phyloP scores from a whole-genome alignment of 2,113 vertebrate genomes.

The Eulemur macaco region DNA sequence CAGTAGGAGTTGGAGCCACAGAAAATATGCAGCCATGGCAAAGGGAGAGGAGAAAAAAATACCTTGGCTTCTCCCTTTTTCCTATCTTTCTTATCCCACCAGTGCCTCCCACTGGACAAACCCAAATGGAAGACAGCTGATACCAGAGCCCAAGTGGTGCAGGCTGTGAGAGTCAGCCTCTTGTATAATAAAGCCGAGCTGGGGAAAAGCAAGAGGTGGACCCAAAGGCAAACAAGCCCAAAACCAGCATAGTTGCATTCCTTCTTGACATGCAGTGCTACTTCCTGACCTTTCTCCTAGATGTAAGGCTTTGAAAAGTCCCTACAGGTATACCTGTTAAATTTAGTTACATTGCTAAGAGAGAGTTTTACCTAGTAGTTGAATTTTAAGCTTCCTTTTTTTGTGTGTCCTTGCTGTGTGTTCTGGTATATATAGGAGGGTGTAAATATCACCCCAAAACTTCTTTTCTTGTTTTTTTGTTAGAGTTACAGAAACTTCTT shows the following conservation, averaged over 20 bases:
- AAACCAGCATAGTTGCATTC: background rate
- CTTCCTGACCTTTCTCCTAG: background rate
- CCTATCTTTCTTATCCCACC: background rate
- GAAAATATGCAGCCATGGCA: background rate
- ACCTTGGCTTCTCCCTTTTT: background rate
- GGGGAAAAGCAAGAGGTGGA: background rate
- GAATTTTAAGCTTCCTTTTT: background rate
- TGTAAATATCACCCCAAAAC: background rate
- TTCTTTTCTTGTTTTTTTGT: background rate
- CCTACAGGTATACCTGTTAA: background rate
- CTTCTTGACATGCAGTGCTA: background rate
- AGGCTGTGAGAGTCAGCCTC: background rate
- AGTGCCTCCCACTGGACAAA: background rate
- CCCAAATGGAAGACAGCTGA: background rate
- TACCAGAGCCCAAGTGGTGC: background rate
- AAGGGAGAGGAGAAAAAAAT: background rate
- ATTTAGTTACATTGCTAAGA: background rate
- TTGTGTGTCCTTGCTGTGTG: background rate
- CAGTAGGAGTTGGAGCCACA: background rate
- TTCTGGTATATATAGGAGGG: background rate
- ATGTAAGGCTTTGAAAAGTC: background rate
- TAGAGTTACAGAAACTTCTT: background rate
- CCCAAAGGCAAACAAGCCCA: background rate
- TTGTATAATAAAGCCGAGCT: background rate
- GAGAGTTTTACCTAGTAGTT: background rate